A percentile compares a stretch with the other conserved stretches of the same genome.
Conservation (phyloP, 2,113 vertebrate genomes). For the Todiramphus saurophagus region DNA sequence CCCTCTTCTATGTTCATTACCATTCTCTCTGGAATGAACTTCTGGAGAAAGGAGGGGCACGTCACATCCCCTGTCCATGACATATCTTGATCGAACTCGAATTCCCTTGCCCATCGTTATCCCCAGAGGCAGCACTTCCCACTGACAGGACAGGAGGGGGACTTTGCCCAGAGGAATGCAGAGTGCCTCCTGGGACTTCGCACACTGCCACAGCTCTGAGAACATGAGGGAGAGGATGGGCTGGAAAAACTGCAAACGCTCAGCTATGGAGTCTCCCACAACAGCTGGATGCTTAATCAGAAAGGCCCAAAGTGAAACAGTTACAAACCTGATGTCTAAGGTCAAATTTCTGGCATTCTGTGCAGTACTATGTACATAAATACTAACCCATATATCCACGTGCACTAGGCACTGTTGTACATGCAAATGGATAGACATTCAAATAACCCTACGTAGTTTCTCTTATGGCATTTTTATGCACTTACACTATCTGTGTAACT, state of each 20-base stretch:
- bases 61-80: not conserved
- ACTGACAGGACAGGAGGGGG: not conserved
- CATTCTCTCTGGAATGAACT: not conserved
- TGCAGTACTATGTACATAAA: not conserved
- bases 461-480: conserved; percentile 24
- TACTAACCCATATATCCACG: not conserved
- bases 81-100: not conserved
- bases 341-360: conserved; percentile 22
- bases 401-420: not conserved
- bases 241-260: not conserved
- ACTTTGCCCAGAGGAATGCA: not conserved
- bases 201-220: not conserved
- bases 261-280: not conserved
- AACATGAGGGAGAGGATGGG: not conserved
- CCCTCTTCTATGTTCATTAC: not conserved
- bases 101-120: not conserved
- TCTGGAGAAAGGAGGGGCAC: not conserved
- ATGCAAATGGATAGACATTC: not conserved
- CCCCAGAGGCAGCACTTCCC: not conserved
- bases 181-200: fast-evolving
- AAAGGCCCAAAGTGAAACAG: not conserved
- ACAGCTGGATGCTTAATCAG: not conserved
- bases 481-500: not conserved
- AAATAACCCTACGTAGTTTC: not conserved
- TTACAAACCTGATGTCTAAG: not conserved